Evolutionary conservation across 2,797 vertebrate species (phyloP).

Genomic region (Borostomias antarcticus): DNA sequence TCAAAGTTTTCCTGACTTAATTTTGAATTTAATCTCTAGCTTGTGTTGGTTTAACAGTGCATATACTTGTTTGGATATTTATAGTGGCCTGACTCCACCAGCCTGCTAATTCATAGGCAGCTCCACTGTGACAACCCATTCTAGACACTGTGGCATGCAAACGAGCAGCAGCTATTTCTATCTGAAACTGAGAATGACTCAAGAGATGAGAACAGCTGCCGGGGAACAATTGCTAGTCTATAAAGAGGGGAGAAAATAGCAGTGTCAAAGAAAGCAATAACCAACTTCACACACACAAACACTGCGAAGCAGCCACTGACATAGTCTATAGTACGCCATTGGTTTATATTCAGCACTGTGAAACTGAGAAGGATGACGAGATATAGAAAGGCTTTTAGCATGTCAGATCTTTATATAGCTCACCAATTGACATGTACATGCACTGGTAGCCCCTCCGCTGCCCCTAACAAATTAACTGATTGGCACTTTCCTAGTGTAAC

Average conservation of each 20-base stretch:
- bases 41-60: constrained; percentile 30
- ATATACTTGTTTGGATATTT: constrained; percentile 58
- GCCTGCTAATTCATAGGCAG: constrained; percentile 27
- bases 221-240: constrained; percentile 2
- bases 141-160: constrained; percentile 37
- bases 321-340: no score
- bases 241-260: no score
- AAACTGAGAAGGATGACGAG: constrained; percentile 27
- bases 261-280: no score
- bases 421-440: neutral
- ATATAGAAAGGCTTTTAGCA: constrained; percentile 36
- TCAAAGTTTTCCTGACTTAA: no score
- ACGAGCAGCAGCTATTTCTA: constrained; percentile 64
- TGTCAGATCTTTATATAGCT: constrained; percentile 55
- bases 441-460: neutral
- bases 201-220: constrained; percentile 61
- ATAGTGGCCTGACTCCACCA: constrained; percentile 56
- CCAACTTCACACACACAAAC: no score
- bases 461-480: constrained; percentile 52
- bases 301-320: no score
- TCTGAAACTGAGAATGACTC: constrained; percentile 50
- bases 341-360: constrained; percentile 39
- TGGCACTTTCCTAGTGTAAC: constrained; percentile 53
- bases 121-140: constrained; percentile 40
- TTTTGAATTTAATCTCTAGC: no score